phyloP scores from a whole-genome alignment of 2,888 invertebrate species.

The Odontothrips loti region DNA sequence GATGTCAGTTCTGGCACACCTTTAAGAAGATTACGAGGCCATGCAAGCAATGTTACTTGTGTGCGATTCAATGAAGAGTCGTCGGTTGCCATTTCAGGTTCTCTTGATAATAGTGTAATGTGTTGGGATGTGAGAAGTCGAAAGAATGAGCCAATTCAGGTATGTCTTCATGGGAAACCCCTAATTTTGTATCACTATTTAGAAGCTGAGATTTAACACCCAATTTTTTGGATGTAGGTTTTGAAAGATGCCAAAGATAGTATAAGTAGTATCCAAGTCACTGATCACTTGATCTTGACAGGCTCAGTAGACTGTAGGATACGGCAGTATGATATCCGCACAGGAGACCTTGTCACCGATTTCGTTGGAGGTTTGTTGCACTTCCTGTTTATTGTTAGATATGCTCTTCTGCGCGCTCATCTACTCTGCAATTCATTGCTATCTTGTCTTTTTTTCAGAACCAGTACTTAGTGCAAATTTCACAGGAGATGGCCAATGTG shows the following conservation, averaged over 20 bases:
- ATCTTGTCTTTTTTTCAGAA: constrained; percentile 49
- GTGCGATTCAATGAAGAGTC: constrained; percentile 94
- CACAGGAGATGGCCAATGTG: constrained; percentile 90
- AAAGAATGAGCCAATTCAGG: constrained; percentile 69
- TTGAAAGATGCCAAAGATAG: constrained; percentile 93
- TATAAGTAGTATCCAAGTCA: constrained; percentile 71
- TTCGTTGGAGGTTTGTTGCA: constrained; percentile 67
- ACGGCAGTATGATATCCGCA: constrained; percentile 85
- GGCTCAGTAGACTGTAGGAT: constrained; percentile 86
- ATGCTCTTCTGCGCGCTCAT: not conserved
- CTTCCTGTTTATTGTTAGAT: not conserved
- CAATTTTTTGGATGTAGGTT: constrained; percentile 47
- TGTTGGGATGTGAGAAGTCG: constrained; percentile 81
- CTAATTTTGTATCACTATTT: not conserved
- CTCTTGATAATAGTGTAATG: constrained; percentile 87
- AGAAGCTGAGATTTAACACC: not conserved
- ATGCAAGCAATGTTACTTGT: constrained; percentile 81
- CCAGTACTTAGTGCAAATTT: constrained; percentile 78
- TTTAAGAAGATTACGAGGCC: constrained; percentile 76
- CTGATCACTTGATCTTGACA: constrained; percentile 84
- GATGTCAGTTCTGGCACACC: constrained; percentile 91
- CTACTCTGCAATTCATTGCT: not conserved
- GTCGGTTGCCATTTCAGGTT: constrained; percentile 84
- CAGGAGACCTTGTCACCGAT: constrained; percentile 77
- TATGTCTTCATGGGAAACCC: constrained; percentile 38